Conservation (phyloP, 1,140 invertebrate species). For the Microplitis mediator region DNA sequence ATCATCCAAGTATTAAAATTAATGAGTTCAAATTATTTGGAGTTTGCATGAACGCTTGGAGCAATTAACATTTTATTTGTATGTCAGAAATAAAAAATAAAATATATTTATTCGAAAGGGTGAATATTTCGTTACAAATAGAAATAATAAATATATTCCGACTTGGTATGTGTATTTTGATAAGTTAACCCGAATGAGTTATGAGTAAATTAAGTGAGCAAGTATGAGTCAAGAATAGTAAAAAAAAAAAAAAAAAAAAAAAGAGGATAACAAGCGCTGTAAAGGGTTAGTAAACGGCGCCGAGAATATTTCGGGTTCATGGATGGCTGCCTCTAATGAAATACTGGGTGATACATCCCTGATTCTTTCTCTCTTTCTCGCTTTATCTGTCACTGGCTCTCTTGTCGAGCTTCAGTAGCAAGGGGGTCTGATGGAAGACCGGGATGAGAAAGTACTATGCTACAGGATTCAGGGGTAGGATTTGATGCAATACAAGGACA, state of each 20-base stretch:
- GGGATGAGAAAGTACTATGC: constrained; percentile 6
- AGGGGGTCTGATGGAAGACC: constrained; percentile 7
- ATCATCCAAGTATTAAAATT: no score
- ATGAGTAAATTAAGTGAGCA: constrained; percentile 13
- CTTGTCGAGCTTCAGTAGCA: constrained; percentile 12
- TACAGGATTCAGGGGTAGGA: constrained; percentile 27
- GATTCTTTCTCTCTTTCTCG: constrained; percentile 7
- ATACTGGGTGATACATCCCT: constrained; percentile 40
- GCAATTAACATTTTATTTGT: background rate
- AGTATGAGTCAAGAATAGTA: background rate
- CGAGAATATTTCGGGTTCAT: constrained; percentile 33
- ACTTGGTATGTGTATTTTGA: background rate
- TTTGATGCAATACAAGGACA: constrained; percentile 15
- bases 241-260: background rate
- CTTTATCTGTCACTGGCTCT: background rate
- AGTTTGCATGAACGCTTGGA: no score
- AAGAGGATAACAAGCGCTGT: background rate
- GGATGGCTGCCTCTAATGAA: constrained; percentile 37
- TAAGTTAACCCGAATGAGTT: background rate
- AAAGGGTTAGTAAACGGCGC: constrained; percentile 23
- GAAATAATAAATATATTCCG: background rate
- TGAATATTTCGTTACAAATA: background rate
- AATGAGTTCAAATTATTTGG: no score
- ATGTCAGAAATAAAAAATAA: background rate
- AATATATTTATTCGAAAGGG: background rate